phyloP scores from a whole-genome alignment of 2,888 invertebrate species.

The Tipula helvola region DNA sequence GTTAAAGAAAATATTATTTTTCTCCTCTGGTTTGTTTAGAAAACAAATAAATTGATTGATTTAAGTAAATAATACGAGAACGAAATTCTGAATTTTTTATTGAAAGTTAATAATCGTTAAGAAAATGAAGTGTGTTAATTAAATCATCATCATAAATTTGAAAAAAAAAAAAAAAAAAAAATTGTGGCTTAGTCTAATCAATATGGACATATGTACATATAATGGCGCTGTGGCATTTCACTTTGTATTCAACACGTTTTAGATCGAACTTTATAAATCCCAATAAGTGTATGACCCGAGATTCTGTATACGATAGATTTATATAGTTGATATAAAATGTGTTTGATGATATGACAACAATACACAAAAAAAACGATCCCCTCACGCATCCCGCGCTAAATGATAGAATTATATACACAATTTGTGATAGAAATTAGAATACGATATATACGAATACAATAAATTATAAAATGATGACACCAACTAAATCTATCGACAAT shows the following conservation, averaged over 20 bases:
- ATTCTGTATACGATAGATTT: background rate
- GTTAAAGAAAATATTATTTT: background rate
- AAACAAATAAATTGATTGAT: conserved; percentile 4
- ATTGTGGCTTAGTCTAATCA: background rate
- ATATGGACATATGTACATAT: background rate
- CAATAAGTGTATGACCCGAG: background rate
- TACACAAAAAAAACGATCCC: background rate
- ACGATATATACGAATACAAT: background rate
- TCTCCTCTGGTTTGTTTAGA: background rate
- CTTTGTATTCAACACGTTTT: background rate
- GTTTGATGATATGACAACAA: background rate
- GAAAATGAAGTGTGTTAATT: conserved; percentile 4
- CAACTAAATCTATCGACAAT: background rate
- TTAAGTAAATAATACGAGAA: conserved; percentile 4
- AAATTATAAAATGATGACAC: background rate
- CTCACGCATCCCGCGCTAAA: background rate
- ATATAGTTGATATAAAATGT: background rate
- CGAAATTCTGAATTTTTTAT: background rate
- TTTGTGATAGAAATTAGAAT: background rate
- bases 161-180: background rate
- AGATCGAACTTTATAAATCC: background rate
- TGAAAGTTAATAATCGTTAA: conserved; percentile 4
- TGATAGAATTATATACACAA: background rate
- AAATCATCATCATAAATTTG: background rate
- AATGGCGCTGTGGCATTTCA: background rate